Evolutionary conservation across 2,888 invertebrate species (phyloP).

Genomic region (Tipula vernalis): DNA sequence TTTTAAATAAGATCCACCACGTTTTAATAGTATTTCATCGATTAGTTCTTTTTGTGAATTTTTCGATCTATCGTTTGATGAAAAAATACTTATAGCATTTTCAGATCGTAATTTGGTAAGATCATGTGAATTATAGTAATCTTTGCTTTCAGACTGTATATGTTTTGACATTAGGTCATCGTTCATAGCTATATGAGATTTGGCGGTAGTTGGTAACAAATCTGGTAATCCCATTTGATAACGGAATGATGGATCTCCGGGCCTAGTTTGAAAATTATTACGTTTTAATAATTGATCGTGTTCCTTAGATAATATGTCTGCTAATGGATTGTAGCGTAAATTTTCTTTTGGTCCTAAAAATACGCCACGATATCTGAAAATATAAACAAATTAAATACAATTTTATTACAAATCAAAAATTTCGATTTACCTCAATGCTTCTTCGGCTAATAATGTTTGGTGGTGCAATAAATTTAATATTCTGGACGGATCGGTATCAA

Average conservation of each 20-base stretch:
- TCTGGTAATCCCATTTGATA: constrained; percentile 11
- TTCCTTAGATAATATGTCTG: constrained; percentile 34
- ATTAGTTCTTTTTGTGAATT: constrained; percentile 11
- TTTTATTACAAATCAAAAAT: not conserved
- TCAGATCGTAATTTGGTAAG: not conserved
- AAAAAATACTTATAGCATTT: not conserved
- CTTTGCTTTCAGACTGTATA: not conserved
- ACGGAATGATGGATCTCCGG: not conserved
- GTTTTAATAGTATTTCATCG: constrained; percentile 23
- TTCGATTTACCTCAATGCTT: constrained; percentile 30
- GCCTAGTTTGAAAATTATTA: not conserved
- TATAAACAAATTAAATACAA: not conserved
- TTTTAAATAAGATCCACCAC: constrained; percentile 22
- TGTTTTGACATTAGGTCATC: constrained; percentile 11
- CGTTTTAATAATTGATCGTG: constrained; percentile 22
- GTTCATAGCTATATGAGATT: not conserved
- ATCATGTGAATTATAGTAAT: not conserved
- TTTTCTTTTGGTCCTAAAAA: constrained; percentile 30
- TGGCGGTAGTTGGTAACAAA: not conserved
- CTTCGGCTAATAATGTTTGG: constrained; percentile 36
- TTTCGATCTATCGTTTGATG: constrained; percentile 6
- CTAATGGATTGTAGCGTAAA: constrained; percentile 31
- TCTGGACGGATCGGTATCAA: constrained; percentile 40
- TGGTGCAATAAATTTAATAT: constrained; percentile 42
- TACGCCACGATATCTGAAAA: constrained; percentile 29